Conservation (phyloP, 2,797 vertebrate species). For the Decapterus maruadsi region DNA sequence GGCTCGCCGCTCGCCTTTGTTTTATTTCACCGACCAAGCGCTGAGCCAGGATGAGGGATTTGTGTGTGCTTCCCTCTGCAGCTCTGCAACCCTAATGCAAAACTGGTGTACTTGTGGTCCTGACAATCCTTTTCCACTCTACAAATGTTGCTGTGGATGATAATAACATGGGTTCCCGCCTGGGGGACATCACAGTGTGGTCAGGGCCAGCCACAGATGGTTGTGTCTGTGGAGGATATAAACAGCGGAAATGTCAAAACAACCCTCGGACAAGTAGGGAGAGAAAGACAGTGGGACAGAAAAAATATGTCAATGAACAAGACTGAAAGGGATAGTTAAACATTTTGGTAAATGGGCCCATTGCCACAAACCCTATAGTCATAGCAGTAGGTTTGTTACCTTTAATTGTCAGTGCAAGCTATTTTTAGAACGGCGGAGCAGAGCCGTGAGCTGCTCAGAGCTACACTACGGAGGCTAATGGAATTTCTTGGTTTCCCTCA, state of each 20-base stretch:
- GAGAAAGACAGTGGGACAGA: constrained; percentile 37
- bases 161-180: constrained; percentile 69
- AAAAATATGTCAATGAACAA: constrained; percentile 33
- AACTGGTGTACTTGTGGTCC: constrained; percentile 71
- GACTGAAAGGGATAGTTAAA: too few species aligned
- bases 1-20: constrained; percentile 73
- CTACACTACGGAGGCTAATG: too few species aligned
- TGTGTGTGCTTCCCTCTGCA: constrained; percentile 59
- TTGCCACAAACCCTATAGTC: too few species aligned
- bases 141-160: constrained; percentile 66
- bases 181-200: constrained; percentile 64
- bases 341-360: too few species aligned
- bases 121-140: constrained; percentile 66
- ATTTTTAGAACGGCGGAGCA: too few species aligned
- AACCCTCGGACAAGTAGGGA: constrained; percentile 60
- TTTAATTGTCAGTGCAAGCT: too few species aligned
- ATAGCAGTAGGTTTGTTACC: too few species aligned
- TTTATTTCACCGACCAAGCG: constrained; percentile 74
- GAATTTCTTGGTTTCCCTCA: too few species aligned
- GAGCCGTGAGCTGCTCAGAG: too few species aligned
- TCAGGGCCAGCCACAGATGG: constrained; percentile 70
- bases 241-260: constrained; percentile 76
- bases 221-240: constrained; percentile 68
- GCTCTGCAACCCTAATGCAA: constrained; percentile 66
- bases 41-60: constrained; percentile 75